These are phyloP conservation scores for Ylistrum balloti DNA, from an alignment of 1,140 invertebrate genomes.

Conservation along the genomic window DNA sequence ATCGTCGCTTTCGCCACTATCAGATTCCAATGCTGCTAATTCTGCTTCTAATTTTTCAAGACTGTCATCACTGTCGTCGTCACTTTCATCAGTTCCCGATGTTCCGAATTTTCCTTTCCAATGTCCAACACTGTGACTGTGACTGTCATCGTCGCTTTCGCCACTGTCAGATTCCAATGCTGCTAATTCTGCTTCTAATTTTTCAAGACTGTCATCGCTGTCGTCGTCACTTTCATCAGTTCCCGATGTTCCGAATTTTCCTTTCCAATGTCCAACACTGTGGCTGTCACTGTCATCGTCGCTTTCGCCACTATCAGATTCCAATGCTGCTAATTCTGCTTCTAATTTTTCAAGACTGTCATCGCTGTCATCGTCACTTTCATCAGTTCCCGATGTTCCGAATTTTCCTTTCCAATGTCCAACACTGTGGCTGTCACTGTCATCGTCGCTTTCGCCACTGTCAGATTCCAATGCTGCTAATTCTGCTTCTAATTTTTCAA, in stretches of 20 bases:
- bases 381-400: too few species aligned
- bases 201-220: not conserved
- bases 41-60: not conserved
- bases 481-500: not conserved
- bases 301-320: not conserved
- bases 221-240: too few species aligned
- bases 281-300: too few species aligned
- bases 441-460: not conserved
- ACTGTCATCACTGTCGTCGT: not conserved
- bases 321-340: not conserved
- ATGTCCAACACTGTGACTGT: too few species aligned
- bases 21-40: not conserved
- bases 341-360: not conserved
- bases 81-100: too few species aligned
- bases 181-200: not conserved
- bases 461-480: not conserved
- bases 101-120: too few species aligned
- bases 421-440: too few species aligned
- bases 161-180: not conserved
- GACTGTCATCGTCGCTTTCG: too few species aligned
- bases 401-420: too few species aligned
- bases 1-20: not conserved
- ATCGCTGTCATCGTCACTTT: not conserved
- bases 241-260: too few species aligned
- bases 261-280: too few species aligned